These are phyloP conservation scores for Dryas iulia DNA, from an alignment of 1,140 invertebrate species.

Conservation along the genomic window DNA sequence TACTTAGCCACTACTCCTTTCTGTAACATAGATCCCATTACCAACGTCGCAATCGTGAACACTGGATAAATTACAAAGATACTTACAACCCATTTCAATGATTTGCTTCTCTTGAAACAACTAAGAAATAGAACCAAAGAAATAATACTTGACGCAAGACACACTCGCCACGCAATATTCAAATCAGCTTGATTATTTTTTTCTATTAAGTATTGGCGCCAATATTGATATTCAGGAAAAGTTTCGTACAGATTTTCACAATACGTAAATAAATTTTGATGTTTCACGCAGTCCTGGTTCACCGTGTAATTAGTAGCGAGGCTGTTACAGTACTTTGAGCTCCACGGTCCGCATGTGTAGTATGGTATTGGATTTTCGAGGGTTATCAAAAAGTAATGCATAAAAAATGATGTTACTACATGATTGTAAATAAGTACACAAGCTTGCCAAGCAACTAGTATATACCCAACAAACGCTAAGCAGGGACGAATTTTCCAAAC, in stretches of 20 bases:
- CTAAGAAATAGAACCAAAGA: slow-evolving; percentile 46
- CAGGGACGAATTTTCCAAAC: slow-evolving; percentile 62
- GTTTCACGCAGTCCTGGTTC: slow-evolving; percentile 54
- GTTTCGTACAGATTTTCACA: slow-evolving; percentile 49
- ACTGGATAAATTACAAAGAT: slow-evolving; percentile 44
- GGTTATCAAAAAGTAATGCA: slow-evolving; percentile 67
- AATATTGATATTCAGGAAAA: slow-evolving; percentile 68
- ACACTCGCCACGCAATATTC: slow-evolving; percentile 54
- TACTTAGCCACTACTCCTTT: slow-evolving; percentile 55
- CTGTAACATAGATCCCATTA: slow-evolving; percentile 63
- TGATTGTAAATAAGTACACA: slow-evolving; percentile 53
- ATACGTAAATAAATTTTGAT: slow-evolving; percentile 29
- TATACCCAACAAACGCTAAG: slow-evolving; percentile 52
- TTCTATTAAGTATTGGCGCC: slow-evolving; percentile 43
- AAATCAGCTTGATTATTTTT: slow-evolving; percentile 15
- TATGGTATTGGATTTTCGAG: slow-evolving; percentile 63
- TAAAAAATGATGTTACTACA: slow-evolving; percentile 40
- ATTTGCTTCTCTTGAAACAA: slow-evolving; percentile 50
- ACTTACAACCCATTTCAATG: slow-evolving; percentile 42
- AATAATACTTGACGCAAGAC: slow-evolving; percentile 48
- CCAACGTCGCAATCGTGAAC: slow-evolving; percentile 38
- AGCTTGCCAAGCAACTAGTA: slow-evolving; percentile 50
- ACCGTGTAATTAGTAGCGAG: slow-evolving; percentile 53
- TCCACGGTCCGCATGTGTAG: slow-evolving; percentile 57
- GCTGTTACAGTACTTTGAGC: slow-evolving; percentile 50